Evolutionary conservation across 2,888 invertebrate species (phyloP).

Genomic region (Ophioninae sp.): DNA sequence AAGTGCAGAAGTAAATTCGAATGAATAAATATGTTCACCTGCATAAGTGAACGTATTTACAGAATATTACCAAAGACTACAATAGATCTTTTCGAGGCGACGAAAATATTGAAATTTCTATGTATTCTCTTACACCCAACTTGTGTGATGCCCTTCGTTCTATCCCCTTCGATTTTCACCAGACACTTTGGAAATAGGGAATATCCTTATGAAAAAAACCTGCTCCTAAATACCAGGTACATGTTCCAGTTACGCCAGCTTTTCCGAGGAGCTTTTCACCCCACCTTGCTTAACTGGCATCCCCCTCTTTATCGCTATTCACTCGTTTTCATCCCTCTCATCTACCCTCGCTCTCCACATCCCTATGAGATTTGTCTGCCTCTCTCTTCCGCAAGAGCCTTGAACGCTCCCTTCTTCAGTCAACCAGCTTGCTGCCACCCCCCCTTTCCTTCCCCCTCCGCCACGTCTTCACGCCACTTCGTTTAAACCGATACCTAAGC

Average conservation of each 20-base stretch:
- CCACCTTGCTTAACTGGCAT: conserved; percentile 1
- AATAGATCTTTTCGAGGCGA: not conserved
- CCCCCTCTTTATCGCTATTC: conserved; percentile 23
- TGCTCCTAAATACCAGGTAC: conserved; percentile 49
- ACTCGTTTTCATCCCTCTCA: conserved; percentile 37
- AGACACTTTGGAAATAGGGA: conserved; percentile 44
- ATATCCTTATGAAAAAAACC: conserved; percentile 55
- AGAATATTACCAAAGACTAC: not conserved
- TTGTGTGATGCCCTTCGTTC: conserved; percentile 10
- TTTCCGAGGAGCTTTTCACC: conserved; percentile 38
- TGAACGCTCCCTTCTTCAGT: conserved; percentile 26
- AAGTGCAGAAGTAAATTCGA: not conserved
- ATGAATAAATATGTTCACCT: too few relatives aligned
- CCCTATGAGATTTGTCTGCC: conserved; percentile 31
- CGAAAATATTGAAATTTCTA: not conserved
- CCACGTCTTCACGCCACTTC: conserved; percentile 7
- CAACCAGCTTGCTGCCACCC: not conserved
- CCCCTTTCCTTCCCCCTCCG: not conserved
- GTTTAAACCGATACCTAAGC: conserved; percentile 33
- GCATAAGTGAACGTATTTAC: not conserved
- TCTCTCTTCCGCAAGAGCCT: conserved; percentile 28
- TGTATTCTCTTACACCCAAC: conserved; percentile 37
- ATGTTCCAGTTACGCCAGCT: conserved; percentile 54
- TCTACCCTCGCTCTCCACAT: conserved; percentile 3
- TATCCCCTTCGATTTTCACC: conserved; percentile 23